A percentile compares a stretch with the other conserved stretches of the same genome.
These are phyloP conservation scores for Chaenogobius annularis DNA, from an alignment of 2,113 vertebrate genomes.

Conservation along the genomic window DNA sequence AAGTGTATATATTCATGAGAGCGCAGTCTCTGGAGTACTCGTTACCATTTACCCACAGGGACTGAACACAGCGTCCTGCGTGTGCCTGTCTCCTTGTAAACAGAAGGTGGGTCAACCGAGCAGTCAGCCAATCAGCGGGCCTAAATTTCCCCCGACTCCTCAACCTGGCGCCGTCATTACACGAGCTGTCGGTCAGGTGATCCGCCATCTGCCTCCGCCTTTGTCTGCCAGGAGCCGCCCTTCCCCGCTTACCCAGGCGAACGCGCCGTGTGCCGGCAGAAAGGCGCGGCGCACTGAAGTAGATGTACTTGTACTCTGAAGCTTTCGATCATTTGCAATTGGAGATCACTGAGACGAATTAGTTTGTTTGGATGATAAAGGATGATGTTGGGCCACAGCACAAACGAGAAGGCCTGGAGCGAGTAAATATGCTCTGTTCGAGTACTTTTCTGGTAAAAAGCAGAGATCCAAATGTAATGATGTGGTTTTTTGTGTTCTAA, in stretches of 20 bases:
- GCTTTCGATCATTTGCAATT: no score
- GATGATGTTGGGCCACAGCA: no score
- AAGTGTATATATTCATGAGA: neutral
- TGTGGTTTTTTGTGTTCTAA: no score
- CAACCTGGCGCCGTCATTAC: neutral
- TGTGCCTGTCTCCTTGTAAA: conserved; percentile 35
- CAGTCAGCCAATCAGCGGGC: conserved; percentile 31
- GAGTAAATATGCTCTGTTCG: no score
- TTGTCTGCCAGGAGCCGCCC: neutral
- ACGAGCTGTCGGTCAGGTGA: conserved; percentile 41
- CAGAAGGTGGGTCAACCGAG: conserved; percentile 48
- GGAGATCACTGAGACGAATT: neutral
- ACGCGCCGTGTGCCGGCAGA: neutral
- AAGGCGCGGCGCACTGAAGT: conserved; percentile 4
- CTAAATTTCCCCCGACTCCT: conserved; percentile 33
- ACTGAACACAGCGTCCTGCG: conserved; percentile 27
- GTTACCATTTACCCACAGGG: conserved; percentile 35
- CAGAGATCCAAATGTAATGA: no score
- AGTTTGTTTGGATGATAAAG: no score
- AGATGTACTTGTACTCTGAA: neutral
- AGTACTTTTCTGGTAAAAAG: no score
- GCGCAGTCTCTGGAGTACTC: conserved; percentile 12
- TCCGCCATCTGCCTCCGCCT: conserved; percentile 38
- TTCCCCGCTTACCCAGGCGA: neutral
- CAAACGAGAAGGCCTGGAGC: no score